Conservation (phyloP, 2,797 vertebrate genomes). For the Lateolabrax maculatus region DNA sequence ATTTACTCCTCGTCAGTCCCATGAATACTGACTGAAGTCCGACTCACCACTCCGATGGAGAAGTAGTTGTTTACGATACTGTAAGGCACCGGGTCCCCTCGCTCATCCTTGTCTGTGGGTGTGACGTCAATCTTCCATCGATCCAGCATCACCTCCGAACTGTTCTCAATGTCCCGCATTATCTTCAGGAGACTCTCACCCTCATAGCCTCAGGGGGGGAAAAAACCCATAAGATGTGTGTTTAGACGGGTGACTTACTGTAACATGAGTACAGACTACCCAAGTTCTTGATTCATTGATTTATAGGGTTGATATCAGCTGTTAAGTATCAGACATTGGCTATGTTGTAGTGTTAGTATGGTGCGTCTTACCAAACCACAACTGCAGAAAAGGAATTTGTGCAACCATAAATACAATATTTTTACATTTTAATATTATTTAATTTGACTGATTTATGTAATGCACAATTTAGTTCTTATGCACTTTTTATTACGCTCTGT, state of each 20-base stretch:
- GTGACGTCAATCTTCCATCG: slow-evolving; percentile 95
- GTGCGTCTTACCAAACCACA: not conserved
- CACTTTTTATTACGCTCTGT: not conserved
- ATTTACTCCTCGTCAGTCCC: not conserved
- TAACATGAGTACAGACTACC: not conserved
- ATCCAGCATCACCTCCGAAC: slow-evolving; percentile 91
- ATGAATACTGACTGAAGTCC: not conserved
- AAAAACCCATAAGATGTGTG: not conserved
- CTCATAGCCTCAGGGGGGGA: slow-evolving; percentile 87
- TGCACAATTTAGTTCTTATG: not conserved
- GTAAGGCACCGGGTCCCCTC: slow-evolving; percentile 96
- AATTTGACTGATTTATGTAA: not conserved
- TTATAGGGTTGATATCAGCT: not conserved
- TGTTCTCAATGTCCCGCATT: slow-evolving; percentile 93
- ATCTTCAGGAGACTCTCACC: slow-evolving; percentile 95
- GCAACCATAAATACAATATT: not conserved
- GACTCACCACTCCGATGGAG: slow-evolving; percentile 97
- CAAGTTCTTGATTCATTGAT: not conserved
- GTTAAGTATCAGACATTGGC: not conserved
- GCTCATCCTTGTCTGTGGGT: slow-evolving; percentile 93
- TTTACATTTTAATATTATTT: not conserved
- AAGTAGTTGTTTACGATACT: slow-evolving; percentile 98
- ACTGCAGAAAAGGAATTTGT: not conserved
- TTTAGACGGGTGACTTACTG: not conserved
- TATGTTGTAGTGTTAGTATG: not conserved